Evolutionary conservation across 2,888 invertebrate species (phyloP).

Genomic region (Teinopalpus imperialis): DNA sequence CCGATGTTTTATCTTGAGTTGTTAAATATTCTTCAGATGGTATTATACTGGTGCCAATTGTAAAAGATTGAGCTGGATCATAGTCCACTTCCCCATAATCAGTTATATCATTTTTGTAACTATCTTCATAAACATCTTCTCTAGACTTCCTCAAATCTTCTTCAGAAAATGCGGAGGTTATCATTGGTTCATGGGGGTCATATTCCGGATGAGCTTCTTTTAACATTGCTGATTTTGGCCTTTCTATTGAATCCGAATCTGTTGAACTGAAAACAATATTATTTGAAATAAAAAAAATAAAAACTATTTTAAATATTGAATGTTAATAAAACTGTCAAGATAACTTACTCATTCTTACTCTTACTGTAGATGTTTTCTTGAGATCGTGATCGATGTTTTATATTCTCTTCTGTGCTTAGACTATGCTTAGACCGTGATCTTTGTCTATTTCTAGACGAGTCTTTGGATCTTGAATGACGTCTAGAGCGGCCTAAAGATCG

Average conservation of each 20-base stretch:
- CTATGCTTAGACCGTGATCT: slow-evolving; percentile 43
- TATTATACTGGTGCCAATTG: slow-evolving; percentile 49
- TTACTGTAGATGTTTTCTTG: slow-evolving; percentile 59
- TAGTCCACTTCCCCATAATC: slow-evolving; percentile 51
- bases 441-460: slow-evolving; percentile 32
- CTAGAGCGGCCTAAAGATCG: slow-evolving; percentile 43
- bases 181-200: slow-evolving; percentile 77
- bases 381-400: slow-evolving; percentile 61
- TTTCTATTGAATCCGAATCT: slow-evolving; percentile 71
- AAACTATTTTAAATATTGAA: too few relatives aligned
- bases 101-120: slow-evolving; percentile 55
- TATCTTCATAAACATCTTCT: slow-evolving; percentile 67
- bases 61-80: slow-evolving; percentile 56
- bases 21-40: slow-evolving; percentile 44
- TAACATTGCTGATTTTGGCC: slow-evolving; percentile 72
- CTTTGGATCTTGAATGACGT: slow-evolving; percentile 35
- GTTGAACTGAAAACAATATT: slow-evolving; percentile 53
- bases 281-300: background rate
- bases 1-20: slow-evolving; percentile 58
- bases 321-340: too few relatives aligned
- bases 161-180: slow-evolving; percentile 74
- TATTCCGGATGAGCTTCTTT: slow-evolving; percentile 74
- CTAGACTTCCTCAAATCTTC: slow-evolving; percentile 70
- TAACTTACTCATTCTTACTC: slow-evolving; percentile 67
- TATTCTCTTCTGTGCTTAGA: slow-evolving; percentile 50